Evolutionary conservation across 2,113 vertebrate species (phyloP), one percentile per base, ranked within the genome.

Genomic region (Nycticryphes semicollaris): DNA sequence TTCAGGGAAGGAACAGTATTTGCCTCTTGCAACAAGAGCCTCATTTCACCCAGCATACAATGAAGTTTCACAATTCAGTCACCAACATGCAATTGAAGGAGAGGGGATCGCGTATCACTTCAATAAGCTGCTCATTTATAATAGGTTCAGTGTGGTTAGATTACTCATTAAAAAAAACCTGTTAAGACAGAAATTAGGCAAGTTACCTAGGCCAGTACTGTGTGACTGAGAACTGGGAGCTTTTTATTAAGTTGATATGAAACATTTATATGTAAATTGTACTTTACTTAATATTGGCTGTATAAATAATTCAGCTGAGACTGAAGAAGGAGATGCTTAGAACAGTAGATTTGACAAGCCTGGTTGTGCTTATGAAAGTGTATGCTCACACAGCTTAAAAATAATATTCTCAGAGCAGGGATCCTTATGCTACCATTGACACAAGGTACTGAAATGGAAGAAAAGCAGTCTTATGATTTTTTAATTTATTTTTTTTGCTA

Each of bases 251-350:
- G 21, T 82, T 74, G 56, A 74, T 92, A 64, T 76, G 76, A 96
- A 94, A 92, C 57, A 84, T 92, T 84, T 77, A 78, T 89, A 69
- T 63, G 31, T 76, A 82, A 92, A 81, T 21, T 5, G 6, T 80
- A 86, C 45, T 91, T 89, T 81, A 79, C 50, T 84, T 93, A 89
- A 84, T 95, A 94, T 91, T 93, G 56, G 30, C 68, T 93, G 82
- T 57, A 89, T 92, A 72, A 95, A 82, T 94, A 92, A 82, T 94
- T 94, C 70, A 93, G 21, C 33, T 80, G 41, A 91, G 77, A 89
- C 76, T 20, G 54, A 80, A 73, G 60, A 74, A 3, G 1, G n/a
- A 84, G 57, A 28, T 30, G 30, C 62, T 78, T 79, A 48, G 66
- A 66, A 31, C 6, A 45, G 50, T 43, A 66, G 41, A 51, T 89